phyloP scores from a whole-genome alignment of 1,140 invertebrate genomes.

The Camponotus vicinus region DNA sequence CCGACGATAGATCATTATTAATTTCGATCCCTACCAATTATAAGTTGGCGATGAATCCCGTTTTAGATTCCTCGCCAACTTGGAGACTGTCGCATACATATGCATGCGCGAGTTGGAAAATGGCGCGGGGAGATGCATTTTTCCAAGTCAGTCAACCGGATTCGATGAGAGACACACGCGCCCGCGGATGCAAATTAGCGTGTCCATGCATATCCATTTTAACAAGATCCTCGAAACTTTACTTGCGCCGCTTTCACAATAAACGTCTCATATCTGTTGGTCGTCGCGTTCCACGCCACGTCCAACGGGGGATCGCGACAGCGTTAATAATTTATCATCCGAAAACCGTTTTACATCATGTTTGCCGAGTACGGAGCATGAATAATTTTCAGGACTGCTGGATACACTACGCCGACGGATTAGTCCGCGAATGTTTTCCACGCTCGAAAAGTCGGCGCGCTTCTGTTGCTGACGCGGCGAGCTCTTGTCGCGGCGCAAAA shows the following conservation, averaged over 20 bases:
- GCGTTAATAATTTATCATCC: conserved; percentile 62
- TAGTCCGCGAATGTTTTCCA: conserved; percentile 67
- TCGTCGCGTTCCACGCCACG: conserved; percentile 45
- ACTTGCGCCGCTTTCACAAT: conserved; percentile 48
- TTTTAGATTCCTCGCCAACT: not conserved
- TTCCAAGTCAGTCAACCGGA: not conserved
- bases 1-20: conserved; percentile 50
- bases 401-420: conserved; percentile 54
- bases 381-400: conserved; percentile 66
- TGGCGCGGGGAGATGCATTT: not conserved
- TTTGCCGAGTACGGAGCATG: conserved; percentile 52
- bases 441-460: conserved; percentile 69
- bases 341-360: conserved; percentile 57
- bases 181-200: conserved; percentile 6
- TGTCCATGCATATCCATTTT: not conserved
- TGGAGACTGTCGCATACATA: not conserved
- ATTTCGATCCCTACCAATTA: conserved; percentile 46
- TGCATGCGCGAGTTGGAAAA: not conserved
- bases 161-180: not conserved
- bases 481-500: conserved; percentile 55
- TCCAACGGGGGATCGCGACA: conserved; percentile 39
- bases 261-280: conserved; percentile 63
- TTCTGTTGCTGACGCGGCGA: conserved; percentile 67
- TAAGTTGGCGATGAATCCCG: conserved; percentile 21
- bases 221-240: conserved; percentile 28